Conservation (phyloP, 2,888 invertebrate species). For the Nymphalis urticae region DNA sequence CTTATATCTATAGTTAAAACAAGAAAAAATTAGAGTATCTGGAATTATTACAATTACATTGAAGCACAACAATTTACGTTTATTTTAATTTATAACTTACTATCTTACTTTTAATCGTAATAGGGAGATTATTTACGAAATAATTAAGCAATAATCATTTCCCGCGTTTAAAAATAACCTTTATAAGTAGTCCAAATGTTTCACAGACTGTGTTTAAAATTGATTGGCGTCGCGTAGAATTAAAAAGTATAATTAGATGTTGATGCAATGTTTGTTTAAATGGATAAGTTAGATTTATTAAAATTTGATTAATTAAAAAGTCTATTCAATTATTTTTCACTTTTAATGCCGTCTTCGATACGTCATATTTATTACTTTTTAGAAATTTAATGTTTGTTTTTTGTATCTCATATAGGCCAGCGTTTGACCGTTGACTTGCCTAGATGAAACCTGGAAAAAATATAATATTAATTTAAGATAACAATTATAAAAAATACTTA, state of each 20-base stretch:
- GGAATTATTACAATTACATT: background rate
- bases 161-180: background rate
- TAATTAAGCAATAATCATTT: slow-evolving; percentile 2
- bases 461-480: no score
- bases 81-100: background rate
- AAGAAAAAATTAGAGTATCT: background rate
- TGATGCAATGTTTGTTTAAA: background rate
- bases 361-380: no score
- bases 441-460: no score
- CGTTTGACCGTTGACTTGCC: no score
- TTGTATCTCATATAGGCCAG: no score
- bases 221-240: background rate
- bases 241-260: background rate
- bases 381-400: no score
- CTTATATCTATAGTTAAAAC: background rate
- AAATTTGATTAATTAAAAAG: background rate
- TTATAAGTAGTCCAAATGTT: background rate
- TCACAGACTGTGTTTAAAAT: background rate
- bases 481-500: no score
- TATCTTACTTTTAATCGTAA: background rate
- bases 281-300: background rate
- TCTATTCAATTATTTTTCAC: background rate
- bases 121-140: background rate
- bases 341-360: no score
- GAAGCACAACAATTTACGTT: background rate